These are phyloP conservation scores for Scolopax mira DNA, from an alignment of 2,113 vertebrate species.

Conservation along the genomic window DNA sequence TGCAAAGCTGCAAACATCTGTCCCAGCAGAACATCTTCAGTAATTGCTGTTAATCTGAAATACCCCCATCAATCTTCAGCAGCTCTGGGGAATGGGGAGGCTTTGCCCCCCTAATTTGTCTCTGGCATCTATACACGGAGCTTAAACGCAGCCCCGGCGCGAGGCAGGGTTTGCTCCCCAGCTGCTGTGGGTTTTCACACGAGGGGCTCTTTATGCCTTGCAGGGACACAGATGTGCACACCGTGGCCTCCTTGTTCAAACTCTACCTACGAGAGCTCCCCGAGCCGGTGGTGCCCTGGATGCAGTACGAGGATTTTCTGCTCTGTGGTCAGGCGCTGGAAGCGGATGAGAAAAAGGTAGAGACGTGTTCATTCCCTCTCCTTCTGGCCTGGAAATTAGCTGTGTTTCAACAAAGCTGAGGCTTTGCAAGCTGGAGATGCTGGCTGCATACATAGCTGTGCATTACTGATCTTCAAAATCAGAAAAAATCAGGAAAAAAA, in stretches of 20 bases:
- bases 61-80: neutral
- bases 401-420: neutral
- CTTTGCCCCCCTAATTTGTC: neutral
- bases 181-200: fast-evolving
- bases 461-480: neutral
- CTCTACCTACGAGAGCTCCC: constrained; percentile 95
- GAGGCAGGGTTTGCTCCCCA: neutral
- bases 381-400: neutral
- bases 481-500: too few relatives aligned
- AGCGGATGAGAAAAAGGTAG: constrained; percentile 74
- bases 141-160: fast-evolving
- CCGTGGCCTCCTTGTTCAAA: constrained; percentile 95
- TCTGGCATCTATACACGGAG: neutral
- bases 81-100: neutral
- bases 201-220: neutral
- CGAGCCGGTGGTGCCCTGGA: constrained; percentile 90
- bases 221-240: constrained; percentile 99
- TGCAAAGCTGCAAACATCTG: constrained; percentile 56
- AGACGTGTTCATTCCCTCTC: neutral
- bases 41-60: neutral
- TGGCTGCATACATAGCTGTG: neutral
- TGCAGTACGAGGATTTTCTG: constrained; percentile 92
- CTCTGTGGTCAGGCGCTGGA: constrained; percentile 82
- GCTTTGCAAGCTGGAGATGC: neutral
- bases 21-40: neutral